phyloP scores from a whole-genome alignment of 2,797 vertebrate species.

The Tangara arthus region DNA sequence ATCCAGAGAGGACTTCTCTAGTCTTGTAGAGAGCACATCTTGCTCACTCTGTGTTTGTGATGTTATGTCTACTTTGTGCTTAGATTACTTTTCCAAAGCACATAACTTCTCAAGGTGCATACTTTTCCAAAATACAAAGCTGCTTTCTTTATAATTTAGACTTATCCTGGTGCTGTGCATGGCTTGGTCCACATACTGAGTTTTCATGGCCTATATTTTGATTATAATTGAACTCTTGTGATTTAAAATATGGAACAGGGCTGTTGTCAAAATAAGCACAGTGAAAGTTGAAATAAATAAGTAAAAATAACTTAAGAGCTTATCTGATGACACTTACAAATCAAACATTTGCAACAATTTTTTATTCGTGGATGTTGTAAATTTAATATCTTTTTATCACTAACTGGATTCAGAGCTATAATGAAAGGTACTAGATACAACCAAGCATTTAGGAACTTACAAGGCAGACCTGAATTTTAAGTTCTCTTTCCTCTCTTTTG shows the following conservation, averaged over 20 bases:
- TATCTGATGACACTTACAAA: background rate
- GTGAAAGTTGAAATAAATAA: background rate
- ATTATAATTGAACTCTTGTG: background rate
- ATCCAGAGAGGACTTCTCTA: background rate
- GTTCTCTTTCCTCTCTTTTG: background rate
- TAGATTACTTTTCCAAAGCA: background rate
- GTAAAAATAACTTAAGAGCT: background rate
- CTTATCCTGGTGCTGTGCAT: accelerated
- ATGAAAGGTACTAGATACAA: background rate
- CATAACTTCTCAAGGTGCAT: background rate
- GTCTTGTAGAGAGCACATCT: background rate
- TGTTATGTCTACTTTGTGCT: background rate
- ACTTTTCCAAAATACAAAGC: background rate
- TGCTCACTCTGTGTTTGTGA: background rate
- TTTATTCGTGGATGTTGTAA: background rate
- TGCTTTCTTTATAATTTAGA: background rate
- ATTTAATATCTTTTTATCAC: background rate
- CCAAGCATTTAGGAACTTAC: background rate
- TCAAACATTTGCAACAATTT: background rate
- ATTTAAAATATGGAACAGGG: background rate
- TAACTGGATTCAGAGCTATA: background rate
- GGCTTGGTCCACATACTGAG: background rate
- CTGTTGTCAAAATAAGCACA: background rate
- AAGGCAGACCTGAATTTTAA: background rate
- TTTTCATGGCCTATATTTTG: background rate